phyloP scores from a whole-genome alignment of 1,140 invertebrate species.

The Apis cerana region DNA sequence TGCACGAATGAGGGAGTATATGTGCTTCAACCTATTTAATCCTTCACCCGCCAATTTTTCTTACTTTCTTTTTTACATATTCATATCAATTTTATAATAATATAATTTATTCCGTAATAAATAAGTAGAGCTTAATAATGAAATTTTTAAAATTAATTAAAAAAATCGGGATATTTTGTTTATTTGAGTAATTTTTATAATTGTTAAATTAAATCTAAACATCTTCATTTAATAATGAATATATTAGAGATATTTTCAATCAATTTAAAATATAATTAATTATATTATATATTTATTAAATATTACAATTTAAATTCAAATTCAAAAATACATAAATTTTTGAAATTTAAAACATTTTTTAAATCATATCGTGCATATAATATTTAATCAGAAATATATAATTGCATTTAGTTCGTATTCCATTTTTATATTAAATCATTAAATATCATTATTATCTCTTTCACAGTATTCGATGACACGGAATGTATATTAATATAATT shows the following conservation, averaged over 20 bases:
- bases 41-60: background rate
- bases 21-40: conserved; percentile 31
- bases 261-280: background rate
- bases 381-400: background rate
- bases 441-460: no score
- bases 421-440: background rate
- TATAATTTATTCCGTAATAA: background rate
- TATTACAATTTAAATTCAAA: background rate
- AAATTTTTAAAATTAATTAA: background rate
- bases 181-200: background rate
- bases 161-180: background rate
- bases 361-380: background rate
- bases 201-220: background rate
- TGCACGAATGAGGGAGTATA: conserved; percentile 23
- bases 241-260: background rate
- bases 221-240: background rate
- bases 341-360: background rate
- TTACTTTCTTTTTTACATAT: background rate
- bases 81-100: background rate
- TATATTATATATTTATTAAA: no score
- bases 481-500: background rate
- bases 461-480: background rate
- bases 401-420: background rate
- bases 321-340: background rate
- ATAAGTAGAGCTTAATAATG: conserved; percentile 5